Percentiles rank a stretch among this genome's conserved stretches.
These are phyloP conservation scores for Lophotis ruficrista DNA, from an alignment of 2,113 vertebrate species.

Conservation along the genomic window DNA sequence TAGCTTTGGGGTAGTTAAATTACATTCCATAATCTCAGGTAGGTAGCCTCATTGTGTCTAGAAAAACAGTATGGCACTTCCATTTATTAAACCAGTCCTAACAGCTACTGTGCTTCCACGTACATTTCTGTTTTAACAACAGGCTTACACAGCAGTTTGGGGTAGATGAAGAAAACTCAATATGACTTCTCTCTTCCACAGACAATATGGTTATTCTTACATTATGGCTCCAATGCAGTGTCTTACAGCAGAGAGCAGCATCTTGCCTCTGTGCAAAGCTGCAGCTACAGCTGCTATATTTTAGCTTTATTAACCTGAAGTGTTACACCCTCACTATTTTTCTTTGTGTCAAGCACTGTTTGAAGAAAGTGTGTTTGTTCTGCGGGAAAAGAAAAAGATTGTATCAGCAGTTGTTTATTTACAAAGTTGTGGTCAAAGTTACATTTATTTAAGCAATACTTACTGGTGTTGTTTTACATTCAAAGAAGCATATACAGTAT, in stretches of 20 bases:
- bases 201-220: background rate
- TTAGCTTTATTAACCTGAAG: slow-evolving; percentile 8
- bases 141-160: background rate
- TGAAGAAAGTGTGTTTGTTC: slow-evolving; percentile 37
- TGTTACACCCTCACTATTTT: background rate
- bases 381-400: background rate
- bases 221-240: background rate
- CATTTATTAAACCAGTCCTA: background rate
- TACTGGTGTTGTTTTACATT: background rate
- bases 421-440: background rate
- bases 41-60: background rate
- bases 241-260: slow-evolving; percentile 44
- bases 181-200: background rate
- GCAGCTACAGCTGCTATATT: slow-evolving; percentile 1
- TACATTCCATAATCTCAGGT: background rate
- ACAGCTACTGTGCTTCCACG: background rate
- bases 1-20: background rate
- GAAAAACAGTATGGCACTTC: background rate
- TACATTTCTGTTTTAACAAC: background rate
- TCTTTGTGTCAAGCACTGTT: background rate
- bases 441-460: slow-evolving; percentile 6
- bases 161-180: background rate
- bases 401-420: slow-evolving; percentile 6
- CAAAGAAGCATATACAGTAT: background rate
- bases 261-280: background rate